Conservation (phyloP, 2,888 invertebrate genomes). For the Melanostoma mellinum region DNA sequence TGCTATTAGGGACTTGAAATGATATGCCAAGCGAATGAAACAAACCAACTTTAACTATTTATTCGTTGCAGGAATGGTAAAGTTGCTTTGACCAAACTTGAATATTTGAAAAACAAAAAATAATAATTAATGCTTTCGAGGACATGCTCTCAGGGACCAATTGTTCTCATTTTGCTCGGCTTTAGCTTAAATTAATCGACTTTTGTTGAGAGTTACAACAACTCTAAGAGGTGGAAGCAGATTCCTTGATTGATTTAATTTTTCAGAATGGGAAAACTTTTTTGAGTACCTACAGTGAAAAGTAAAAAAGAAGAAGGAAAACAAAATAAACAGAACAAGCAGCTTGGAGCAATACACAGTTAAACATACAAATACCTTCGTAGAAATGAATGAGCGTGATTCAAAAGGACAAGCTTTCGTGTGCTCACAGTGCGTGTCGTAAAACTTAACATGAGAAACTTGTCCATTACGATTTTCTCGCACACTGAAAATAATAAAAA, state of each 20-base stretch:
- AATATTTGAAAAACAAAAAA: constrained; percentile 36
- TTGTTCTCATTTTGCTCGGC: constrained; percentile 51
- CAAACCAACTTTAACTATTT: no score
- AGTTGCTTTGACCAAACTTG: constrained; percentile 19
- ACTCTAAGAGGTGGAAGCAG: background rate
- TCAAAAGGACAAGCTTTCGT: constrained; percentile 56
- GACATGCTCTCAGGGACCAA: constrained; percentile 31
- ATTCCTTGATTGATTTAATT: constrained; percentile 58
- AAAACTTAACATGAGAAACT: constrained; percentile 62
- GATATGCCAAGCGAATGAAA: no score
- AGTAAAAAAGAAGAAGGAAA: constrained; percentile 16
- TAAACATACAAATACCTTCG: background rate
- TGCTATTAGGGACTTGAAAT: no score
- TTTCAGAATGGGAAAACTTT: constrained; percentile 35
- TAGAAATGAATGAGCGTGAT: constrained; percentile 56
- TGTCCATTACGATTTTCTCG: constrained; percentile 64
- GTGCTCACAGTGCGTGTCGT: constrained; percentile 40
- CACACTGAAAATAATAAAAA: constrained; percentile 28
- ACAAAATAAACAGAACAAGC: constrained; percentile 30
- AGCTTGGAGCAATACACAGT: constrained; percentile 12
- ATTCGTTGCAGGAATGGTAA: no score
- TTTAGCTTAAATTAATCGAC: constrained; percentile 68
- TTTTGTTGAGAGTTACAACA: constrained; percentile 23
- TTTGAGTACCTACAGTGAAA: constrained; percentile 23
- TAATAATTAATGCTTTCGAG: constrained; percentile 29